Evolutionary conservation across 2,113 vertebrate genomes (phyloP), one percentile per base, ranked within the genome.

Genomic region (Rousettus leschenaultii): DNA sequence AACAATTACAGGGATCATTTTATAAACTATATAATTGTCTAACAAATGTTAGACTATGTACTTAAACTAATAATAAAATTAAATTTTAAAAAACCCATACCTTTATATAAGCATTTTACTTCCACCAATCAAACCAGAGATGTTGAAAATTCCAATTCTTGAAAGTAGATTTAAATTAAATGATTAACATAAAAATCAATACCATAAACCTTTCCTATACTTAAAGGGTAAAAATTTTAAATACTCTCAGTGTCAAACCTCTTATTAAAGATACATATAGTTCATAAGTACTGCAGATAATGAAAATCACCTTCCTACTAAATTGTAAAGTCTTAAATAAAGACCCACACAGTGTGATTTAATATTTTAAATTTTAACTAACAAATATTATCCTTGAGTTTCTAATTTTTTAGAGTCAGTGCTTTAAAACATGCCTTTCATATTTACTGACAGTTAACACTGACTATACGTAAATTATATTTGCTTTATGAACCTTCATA

Each of bases 111-210:
- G 28, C n/a, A 71, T 75, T 94, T 91, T 55, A 84, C 35, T 83
- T 19, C 45, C 55, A 80, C 24, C 80, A 63, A 68, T 57, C 57
- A 87, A 95, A 90, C 22, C 22, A 94, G 21, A 78, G 2, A 86
- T 86, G 10, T 68, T 40, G 15, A 97, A 91, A 85, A 75, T 51
- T 38, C 35, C 33, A 97, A 77, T 57, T 30, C 51, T 40, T 93
- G 53, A 59, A 95, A 96, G 6, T 2, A 16, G 66, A n/a, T 94
- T 6, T 6, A 2, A 91, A 93, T 96, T 86, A 87, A 79, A 84
- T 55, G 55, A 71, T 82, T 89, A 95, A 82, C 48, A 70, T 79
- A 75, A 89, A 96, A 70, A 90, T 43, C 57, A 96, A 65, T 57
- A 95, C 19, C 10, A 71, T 57, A 90, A 73, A 91, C 15, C 1